Evolutionary conservation across 2,797 vertebrate genomes (phyloP).

Genomic region (Lateolabrax maculatus): DNA sequence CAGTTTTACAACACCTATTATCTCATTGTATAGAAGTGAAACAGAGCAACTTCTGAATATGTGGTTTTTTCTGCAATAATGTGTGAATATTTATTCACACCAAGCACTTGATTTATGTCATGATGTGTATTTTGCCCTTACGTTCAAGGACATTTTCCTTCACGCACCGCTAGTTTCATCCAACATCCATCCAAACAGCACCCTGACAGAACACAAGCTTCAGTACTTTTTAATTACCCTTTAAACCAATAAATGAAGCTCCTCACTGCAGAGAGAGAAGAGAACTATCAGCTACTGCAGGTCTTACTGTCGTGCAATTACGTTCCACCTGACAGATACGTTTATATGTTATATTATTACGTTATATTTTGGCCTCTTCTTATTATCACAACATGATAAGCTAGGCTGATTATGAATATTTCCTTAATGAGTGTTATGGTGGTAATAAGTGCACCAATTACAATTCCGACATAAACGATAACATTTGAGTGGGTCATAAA

Average conservation of each 20-base stretch:
- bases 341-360: no score
- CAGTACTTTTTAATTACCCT: slow-evolving; percentile 27
- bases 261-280: not conserved
- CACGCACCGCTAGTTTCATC: not conserved
- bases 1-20: not conserved
- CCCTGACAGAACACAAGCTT: not conserved
- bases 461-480: not conserved
- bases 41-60: not conserved
- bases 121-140: not conserved
- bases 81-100: not conserved
- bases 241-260: slow-evolving; percentile 9
- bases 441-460: not conserved
- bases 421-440: not conserved
- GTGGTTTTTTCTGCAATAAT: no score
- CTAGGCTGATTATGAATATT: not conserved
- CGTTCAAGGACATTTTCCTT: slow-evolving; percentile 14
- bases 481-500: not conserved
- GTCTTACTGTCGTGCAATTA: not conserved
- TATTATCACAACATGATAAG: not conserved
- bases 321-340: not conserved
- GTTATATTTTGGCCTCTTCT: no score
- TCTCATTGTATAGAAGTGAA: no score
- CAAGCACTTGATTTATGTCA: not conserved
- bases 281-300: slow-evolving; percentile 6
- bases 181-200: slow-evolving; percentile 3